Evolutionary conservation across 2,113 vertebrate species (phyloP).

Genomic region (Aptenodytes patagonicus): DNA sequence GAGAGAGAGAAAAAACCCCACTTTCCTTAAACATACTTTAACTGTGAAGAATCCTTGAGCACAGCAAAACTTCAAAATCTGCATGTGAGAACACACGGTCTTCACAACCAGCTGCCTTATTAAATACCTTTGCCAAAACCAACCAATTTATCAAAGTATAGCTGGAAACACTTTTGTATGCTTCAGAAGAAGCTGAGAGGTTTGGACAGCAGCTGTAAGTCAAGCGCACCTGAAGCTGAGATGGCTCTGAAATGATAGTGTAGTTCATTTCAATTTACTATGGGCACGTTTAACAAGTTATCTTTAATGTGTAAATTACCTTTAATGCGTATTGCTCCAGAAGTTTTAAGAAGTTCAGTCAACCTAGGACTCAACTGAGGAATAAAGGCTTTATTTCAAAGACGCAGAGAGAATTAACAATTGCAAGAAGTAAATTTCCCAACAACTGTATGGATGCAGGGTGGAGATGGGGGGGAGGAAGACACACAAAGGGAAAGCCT

Average conservation of each 20-base stretch:
- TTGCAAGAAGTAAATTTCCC: not conserved
- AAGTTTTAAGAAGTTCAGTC: not conserved
- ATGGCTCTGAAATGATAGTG: not conserved
- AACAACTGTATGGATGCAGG: not conserved
- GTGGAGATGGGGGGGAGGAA: not conserved
- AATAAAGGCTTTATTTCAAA: not conserved
- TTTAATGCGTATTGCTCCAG: not conserved
- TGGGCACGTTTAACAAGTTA: not conserved
- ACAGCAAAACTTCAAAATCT: not conserved
- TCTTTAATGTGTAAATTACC: not conserved
- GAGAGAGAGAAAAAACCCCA: no score
- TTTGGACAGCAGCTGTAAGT: not conserved
- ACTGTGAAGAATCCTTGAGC: not conserved
- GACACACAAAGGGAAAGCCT: not conserved
- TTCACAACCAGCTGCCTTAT: not conserved
- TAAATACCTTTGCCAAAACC: not conserved
- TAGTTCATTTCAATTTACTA: not conserved
- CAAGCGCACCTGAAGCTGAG: not conserved
- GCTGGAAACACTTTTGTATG: not conserved
- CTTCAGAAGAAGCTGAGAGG: not conserved
- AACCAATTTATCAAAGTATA: not conserved
- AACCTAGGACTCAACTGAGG: not conserved
- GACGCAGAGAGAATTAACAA: not conserved
- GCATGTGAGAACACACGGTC: not conserved
- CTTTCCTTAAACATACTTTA: not conserved